Percentiles rank a stretch among this genome's conserved stretches.
Conservation (phyloP, 1,140 invertebrate species). For the Caenorhabditis latens region DNA sequence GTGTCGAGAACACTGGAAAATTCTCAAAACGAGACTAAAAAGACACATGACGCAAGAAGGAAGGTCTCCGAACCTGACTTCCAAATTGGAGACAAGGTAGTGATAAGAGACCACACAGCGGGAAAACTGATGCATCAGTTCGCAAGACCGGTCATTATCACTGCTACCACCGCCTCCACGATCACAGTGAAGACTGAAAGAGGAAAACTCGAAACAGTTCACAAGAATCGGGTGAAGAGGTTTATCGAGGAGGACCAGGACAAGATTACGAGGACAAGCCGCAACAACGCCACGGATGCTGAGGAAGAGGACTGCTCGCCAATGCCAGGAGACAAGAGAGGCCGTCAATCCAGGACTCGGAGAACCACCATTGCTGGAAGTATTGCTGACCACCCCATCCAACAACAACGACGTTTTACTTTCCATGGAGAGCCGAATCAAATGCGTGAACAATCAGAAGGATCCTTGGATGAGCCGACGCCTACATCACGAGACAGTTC, state of each 20-base stretch:
- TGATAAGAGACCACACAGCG: neutral
- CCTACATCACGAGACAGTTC: neutral
- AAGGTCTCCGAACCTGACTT: neutral
- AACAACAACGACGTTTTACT: too few relatives aligned
- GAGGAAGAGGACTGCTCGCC: too few relatives aligned
- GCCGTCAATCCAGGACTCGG: too few relatives aligned
- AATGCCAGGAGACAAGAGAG: too few relatives aligned
- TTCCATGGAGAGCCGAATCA: neutral
- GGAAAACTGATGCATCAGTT: neutral
- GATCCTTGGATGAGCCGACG: too few relatives aligned
- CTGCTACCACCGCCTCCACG: neutral
- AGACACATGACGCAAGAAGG: neutral
- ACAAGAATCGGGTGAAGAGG: neutral
- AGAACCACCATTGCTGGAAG: too few relatives aligned
- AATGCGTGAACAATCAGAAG: neutral
- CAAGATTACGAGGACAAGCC: neutral
- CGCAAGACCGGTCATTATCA: neutral
- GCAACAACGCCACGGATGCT: neutral
- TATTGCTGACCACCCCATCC: too few relatives aligned
- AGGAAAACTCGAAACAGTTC: constrained; percentile 7
- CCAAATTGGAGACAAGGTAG: neutral
- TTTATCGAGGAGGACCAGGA: neutral
- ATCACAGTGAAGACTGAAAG: neutral
- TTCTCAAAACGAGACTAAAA: neutral
- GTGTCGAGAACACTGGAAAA: neutral